phyloP scores from a whole-genome alignment of 2,113 vertebrate species.

The Prunella fulvescens region DNA sequence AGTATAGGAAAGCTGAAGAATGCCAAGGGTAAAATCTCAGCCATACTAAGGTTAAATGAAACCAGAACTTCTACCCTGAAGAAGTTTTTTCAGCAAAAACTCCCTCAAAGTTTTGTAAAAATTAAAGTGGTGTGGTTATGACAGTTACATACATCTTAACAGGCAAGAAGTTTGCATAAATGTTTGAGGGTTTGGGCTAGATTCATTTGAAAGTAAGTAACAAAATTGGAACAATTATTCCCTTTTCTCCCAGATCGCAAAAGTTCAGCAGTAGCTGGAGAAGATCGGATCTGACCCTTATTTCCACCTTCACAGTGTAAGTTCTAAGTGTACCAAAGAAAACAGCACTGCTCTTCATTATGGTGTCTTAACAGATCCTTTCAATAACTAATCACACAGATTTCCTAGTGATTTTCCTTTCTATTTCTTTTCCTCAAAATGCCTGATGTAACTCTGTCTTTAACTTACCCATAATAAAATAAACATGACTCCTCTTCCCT shows the following conservation, averaged over 20 bases:
- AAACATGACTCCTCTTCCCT: background rate
- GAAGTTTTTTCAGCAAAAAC: background rate
- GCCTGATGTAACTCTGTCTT: background rate
- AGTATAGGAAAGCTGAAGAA: background rate
- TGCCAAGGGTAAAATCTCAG: background rate
- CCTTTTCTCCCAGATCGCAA: background rate
- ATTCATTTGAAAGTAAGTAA: conserved; percentile 18
- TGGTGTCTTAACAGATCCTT: background rate
- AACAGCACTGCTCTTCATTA: background rate
- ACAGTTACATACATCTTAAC: background rate
- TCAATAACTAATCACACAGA: background rate
- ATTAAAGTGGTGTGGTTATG: background rate
- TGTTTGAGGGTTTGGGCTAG: background rate
- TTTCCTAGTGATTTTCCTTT: conserved; percentile 11
- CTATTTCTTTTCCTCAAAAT: background rate
- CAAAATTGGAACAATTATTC: background rate
- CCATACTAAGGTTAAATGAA: background rate
- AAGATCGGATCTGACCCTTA: background rate
- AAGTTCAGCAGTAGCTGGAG: conserved; percentile 9
- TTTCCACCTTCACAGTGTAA: background rate
- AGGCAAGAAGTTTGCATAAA: background rate
- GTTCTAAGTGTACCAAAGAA: conserved; percentile 9
- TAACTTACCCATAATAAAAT: background rate
- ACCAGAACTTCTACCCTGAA: background rate
- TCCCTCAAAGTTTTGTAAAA: background rate